phyloP scores from a whole-genome alignment of 2,888 invertebrate species.

The Drosophila flavopinicola region DNA sequence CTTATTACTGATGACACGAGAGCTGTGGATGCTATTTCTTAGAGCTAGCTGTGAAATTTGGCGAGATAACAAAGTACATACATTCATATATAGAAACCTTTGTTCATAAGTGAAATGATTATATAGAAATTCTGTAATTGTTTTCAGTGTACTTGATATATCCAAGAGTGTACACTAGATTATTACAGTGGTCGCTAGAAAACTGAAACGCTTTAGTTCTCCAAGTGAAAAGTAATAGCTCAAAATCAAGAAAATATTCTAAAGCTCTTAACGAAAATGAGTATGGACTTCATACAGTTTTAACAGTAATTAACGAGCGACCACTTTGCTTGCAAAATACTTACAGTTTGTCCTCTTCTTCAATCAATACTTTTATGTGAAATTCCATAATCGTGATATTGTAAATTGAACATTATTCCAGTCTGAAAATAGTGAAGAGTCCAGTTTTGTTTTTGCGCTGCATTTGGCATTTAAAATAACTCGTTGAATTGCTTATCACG shows the following conservation, averaged over 20 bases:
- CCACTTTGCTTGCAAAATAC: slow-evolving; percentile 18
- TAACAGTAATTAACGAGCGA: not conserved
- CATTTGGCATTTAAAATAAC: not conserved
- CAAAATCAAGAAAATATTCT: too few species aligned
- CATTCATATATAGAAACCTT: too few species aligned
- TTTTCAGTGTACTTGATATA: not conserved
- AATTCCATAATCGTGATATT: slow-evolving; percentile 36
- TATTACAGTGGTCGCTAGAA: not conserved
- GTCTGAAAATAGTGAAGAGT: slow-evolving; percentile 7
- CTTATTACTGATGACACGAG: slow-evolving; percentile 2
- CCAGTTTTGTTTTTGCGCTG: not conserved
- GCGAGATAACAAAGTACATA: not conserved
- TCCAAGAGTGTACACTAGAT: not conserved
- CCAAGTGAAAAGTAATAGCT: too few species aligned
- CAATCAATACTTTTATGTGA: slow-evolving; percentile 17
- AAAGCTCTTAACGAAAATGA: not conserved
- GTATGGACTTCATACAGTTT: too few species aligned
- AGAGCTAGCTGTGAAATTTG: too few species aligned
- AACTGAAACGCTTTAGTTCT: not conserved
- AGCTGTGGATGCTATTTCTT: too few species aligned
- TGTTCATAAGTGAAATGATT: not conserved
- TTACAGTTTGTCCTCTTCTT: slow-evolving; percentile 20
- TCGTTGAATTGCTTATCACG: slow-evolving; percentile 29
- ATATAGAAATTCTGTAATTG: not conserved
- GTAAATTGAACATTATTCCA: slow-evolving; percentile 4